Evolutionary conservation across 2,113 vertebrate genomes (phyloP).

Genomic region (Nothocercus julius): DNA sequence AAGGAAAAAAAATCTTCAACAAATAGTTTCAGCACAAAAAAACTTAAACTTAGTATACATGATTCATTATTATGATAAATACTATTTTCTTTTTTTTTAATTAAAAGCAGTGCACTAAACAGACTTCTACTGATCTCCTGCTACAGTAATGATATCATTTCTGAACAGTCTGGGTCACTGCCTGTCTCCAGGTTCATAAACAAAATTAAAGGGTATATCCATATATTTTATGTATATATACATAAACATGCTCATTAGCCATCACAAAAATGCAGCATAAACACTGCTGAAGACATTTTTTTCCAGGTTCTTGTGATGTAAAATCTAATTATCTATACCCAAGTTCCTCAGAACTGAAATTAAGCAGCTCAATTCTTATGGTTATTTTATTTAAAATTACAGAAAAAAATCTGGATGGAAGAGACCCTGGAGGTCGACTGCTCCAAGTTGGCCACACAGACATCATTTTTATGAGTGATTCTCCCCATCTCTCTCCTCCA

Average conservation of each 20-base stretch:
- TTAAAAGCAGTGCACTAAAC: background rate
- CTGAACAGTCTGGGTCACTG: conserved; percentile 44
- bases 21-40: background rate
- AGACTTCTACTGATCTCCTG: conserved; percentile 8
- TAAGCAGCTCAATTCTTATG: background rate
- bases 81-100: conserved; percentile 9
- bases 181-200: conserved; percentile 44
- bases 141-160: background rate
- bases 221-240: conserved; percentile 53
- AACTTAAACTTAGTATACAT: background rate
- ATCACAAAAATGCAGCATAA: conserved; percentile 39
- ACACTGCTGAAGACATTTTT: conserved; percentile 39
- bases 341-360: conserved; percentile 6
- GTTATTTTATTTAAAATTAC: background rate
- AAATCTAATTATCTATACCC: conserved; percentile 27
- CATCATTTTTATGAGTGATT: background rate
- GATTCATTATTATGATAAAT: background rate
- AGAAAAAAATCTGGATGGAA: background rate
- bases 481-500: background rate
- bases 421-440: background rate
- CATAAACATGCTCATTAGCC: conserved; percentile 35
- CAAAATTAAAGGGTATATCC: conserved; percentile 45
- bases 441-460: background rate
- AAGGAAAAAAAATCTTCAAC: background rate
- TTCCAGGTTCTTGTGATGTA: conserved; percentile 35